Evolutionary conservation across 2,888 invertebrate species (phyloP).

Genomic region (Megastigmus dorsalis): DNA sequence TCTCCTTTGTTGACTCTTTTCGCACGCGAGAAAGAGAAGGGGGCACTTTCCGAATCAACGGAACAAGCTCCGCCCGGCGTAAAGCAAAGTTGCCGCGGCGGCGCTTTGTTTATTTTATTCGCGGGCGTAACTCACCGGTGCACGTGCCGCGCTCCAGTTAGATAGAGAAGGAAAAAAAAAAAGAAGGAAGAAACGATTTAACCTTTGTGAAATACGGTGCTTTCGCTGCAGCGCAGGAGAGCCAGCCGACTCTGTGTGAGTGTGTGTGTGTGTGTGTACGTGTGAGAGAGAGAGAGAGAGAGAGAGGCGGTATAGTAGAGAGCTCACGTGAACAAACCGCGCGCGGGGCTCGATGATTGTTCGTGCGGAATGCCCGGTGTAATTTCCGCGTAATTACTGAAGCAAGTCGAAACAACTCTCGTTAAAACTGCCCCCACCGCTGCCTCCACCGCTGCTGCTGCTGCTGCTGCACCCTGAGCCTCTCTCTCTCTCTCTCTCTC

Average conservation of each 20-base stretch:
- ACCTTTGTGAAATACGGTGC: conserved; percentile 12
- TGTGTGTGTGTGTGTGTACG: no score
- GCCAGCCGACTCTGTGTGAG: no score
- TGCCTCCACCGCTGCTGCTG: not conserved
- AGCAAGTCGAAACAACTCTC: conserved; percentile 70
- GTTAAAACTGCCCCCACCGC: conserved; percentile 65
- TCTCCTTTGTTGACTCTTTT: not conserved
- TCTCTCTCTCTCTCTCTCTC: no score
- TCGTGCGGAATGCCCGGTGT: conserved; percentile 61
- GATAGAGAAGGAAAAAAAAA: not conserved
- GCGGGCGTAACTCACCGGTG: not conserved
- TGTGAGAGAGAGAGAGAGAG: no score
- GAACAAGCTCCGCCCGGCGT: not conserved
- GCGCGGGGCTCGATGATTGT: conserved; percentile 40
- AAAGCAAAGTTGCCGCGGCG: not conserved
- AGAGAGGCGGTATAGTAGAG: no score
- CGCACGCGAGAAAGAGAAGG: not conserved
- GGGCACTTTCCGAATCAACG: not conserved
- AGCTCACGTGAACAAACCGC: conserved; percentile 14
- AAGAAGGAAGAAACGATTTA: no score
- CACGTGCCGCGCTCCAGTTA: not conserved
- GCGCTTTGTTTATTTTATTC: not conserved
- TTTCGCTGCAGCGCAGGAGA: no score
- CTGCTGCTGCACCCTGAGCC: conserved; percentile 33
- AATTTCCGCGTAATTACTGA: conserved; percentile 71